These are phyloP conservation scores for Amiota minor DNA, from an alignment of 2,888 invertebrate genomes.

Conservation along the genomic window DNA sequence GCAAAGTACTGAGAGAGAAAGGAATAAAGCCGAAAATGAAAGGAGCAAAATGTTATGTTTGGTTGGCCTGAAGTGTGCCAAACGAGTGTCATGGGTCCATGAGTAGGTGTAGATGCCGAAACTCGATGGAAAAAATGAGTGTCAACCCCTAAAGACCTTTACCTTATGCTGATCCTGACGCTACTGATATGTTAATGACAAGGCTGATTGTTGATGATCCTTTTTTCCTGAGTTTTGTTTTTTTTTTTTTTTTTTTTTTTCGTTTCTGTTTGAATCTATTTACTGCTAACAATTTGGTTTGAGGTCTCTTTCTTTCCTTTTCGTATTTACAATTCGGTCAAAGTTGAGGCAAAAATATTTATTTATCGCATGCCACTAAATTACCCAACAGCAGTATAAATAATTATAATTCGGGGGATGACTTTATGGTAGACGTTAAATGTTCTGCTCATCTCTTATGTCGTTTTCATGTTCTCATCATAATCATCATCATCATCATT, in stretches of 20 bases:
- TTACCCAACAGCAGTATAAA: conserved; percentile 11
- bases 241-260: conserved; percentile 31
- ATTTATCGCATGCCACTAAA: conserved; percentile 42
- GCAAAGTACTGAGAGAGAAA: conserved; percentile 47
- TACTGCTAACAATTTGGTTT: neutral
- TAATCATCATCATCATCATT: conserved; percentile 10
- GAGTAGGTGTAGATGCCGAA: conserved; percentile 52
- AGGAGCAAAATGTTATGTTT: neutral
- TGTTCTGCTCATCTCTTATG: conserved; percentile 30
- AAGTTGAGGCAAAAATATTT: conserved; percentile 61
- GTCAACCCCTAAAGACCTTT: conserved; percentile 55
- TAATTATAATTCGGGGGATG: conserved; percentile 29
- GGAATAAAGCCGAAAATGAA: neutral
- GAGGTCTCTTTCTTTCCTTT: neutral
- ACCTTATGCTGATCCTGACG: conserved; percentile 46
- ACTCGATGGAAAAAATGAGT: conserved; percentile 17
- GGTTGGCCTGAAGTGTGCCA: conserved; percentile 2
- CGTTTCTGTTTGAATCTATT: neutral
- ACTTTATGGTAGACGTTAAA: conserved; percentile 48
- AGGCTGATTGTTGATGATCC: conserved; percentile 52
- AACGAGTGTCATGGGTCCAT: neutral
- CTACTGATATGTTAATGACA: conserved; percentile 59
- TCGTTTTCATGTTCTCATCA: neutral
- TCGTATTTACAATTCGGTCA: conserved; percentile 56
- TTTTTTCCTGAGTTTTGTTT: conserved; percentile 6